phyloP scores from a whole-genome alignment of 2,888 invertebrate genomes.

The Parochlus steinenii region DNA sequence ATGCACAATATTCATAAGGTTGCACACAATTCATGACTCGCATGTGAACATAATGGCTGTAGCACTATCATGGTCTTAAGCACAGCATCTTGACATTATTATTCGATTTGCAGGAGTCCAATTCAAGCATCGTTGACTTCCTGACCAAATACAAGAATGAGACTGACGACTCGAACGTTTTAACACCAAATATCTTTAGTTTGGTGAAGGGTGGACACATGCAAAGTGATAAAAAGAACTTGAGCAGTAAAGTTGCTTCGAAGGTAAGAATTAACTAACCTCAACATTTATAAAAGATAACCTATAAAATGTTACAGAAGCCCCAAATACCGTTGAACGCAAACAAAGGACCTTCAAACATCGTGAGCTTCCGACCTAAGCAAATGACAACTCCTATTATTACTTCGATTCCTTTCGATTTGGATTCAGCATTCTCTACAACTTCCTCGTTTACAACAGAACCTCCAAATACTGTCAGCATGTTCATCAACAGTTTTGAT shows the following conservation, averaged over 20 bases:
- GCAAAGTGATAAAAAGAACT: not conserved
- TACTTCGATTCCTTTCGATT: too few relatives aligned
- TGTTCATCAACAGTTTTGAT: too few relatives aligned
- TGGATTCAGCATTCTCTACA: too few relatives aligned
- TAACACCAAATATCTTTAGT: conserved; percentile 19
- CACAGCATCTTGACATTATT: too few relatives aligned
- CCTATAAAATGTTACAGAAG: not conserved
- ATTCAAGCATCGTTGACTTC: conserved; percentile 17
- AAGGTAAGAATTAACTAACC: not conserved
- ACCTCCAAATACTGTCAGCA: too few relatives aligned
- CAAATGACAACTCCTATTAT: too few relatives aligned
- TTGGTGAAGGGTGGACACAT: conserved; percentile 17
- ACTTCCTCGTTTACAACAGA: too few relatives aligned
- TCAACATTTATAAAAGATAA: not conserved
- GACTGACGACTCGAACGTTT: conserved; percentile 17
- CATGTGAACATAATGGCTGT: too few relatives aligned
- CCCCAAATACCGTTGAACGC: not conserved
- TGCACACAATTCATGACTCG: too few relatives aligned
- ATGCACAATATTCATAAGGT: too few relatives aligned
- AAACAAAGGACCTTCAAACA: not conserved
- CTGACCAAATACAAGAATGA: conserved; percentile 19
- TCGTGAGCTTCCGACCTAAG: too few relatives aligned
- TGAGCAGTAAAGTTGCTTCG: not conserved
- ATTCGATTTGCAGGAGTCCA: conserved; percentile 8
- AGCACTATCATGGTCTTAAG: too few relatives aligned